Evolutionary conservation across 2,888 invertebrate species (phyloP).

Genomic region (Rotaria socialis): DNA sequence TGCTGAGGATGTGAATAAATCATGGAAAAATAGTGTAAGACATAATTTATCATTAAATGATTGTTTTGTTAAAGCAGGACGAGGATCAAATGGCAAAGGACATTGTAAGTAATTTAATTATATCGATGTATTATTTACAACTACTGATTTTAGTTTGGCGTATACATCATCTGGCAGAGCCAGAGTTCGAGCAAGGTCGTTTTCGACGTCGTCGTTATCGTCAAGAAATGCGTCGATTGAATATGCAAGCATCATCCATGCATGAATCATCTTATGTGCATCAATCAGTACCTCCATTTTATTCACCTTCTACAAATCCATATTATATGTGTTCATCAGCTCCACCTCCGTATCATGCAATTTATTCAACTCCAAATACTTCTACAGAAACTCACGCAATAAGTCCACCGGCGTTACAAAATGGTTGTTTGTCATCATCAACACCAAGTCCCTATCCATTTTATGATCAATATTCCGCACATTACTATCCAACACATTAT

Average conservation of each 20-base stretch:
- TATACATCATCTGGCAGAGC: constrained; percentile 43
- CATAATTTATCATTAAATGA: constrained; percentile 46
- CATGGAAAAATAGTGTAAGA: constrained; percentile 46
- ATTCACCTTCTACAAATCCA: not conserved
- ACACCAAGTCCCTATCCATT: not conserved
- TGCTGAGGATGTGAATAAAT: constrained; percentile 45
- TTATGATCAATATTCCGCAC: not conserved
- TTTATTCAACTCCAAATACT: not conserved
- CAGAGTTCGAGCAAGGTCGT: constrained; percentile 42
- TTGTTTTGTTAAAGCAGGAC: constrained; percentile 45
- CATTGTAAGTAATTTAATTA: constrained; percentile 6
- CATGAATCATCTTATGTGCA: not conserved
- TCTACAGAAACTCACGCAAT: not conserved
- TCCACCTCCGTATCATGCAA: not conserved
- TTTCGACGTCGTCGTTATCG: constrained; percentile 41
- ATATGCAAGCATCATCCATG: not conserved
- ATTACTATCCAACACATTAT: not conserved
- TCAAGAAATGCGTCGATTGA: constrained; percentile 34
- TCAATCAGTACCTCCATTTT: not conserved
- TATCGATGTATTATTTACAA: no score
- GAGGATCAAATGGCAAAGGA: constrained; percentile 46
- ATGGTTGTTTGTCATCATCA: not conserved
- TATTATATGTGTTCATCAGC: not conserved
- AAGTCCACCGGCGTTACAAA: not conserved
- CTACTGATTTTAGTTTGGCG: constrained; percentile 15